Evolutionary conservation across 2,113 vertebrate genomes (phyloP).

Genomic region (Crotalus viridis): DNA sequence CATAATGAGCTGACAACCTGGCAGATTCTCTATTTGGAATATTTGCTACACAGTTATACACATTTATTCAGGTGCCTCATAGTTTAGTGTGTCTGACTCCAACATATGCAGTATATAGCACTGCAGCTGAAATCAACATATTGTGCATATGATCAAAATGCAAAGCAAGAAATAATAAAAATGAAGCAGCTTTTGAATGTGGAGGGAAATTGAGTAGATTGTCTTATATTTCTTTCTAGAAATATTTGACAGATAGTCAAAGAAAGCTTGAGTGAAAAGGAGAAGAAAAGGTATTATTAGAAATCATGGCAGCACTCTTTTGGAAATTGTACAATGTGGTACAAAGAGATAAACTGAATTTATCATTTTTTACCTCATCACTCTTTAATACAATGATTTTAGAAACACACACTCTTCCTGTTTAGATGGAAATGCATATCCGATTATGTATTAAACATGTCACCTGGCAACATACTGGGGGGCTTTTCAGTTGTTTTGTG

Average conservation of each 20-base stretch:
- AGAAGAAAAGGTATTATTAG: not conserved
- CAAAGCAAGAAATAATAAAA: not conserved
- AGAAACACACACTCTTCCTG: not conserved
- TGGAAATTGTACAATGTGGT: not conserved
- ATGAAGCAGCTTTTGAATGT: not conserved
- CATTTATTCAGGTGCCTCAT: not conserved
- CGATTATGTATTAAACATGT: not conserved
- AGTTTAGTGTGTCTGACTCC: not conserved
- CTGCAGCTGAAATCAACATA: not conserved
- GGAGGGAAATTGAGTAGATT: not conserved
- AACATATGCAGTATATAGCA: not conserved
- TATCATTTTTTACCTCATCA: not conserved
- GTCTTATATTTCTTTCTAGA: not conserved
- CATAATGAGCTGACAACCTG: not conserved
- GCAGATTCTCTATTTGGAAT: not conserved
- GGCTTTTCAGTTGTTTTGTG: not conserved
- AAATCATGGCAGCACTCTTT: not conserved
- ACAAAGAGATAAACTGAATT: not conserved
- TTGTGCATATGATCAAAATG: not conserved
- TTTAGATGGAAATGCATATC: not conserved
- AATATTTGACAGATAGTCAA: not conserved
- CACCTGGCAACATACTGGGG: not conserved
- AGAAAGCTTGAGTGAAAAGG: not conserved
- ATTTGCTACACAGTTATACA: not conserved
- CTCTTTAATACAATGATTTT: not conserved